A percentile compares a stretch with the other conserved stretches of the same genome.
Evolutionary conservation across 2,113 vertebrate genomes (phyloP).

Genomic region (Pseudopodoces humilis): DNA sequence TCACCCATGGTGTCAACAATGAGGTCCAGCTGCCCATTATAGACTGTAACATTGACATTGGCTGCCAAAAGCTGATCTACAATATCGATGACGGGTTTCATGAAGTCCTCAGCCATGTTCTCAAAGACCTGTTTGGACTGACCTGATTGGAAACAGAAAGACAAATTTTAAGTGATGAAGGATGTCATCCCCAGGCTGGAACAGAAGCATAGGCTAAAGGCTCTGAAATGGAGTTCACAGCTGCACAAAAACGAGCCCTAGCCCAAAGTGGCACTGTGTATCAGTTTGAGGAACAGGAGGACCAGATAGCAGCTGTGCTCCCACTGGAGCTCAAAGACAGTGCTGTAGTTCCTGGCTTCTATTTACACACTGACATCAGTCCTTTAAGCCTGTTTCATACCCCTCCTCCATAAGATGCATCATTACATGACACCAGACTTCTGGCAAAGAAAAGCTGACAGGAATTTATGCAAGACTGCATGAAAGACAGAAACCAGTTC

Average conservation of each 20-base stretch:
- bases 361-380: not conserved
- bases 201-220: not conserved
- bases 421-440: not conserved
- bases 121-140: constrained; percentile 84
- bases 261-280: not conserved
- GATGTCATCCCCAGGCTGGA: not conserved
- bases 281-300: not conserved
- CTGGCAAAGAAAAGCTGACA: not conserved
- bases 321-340: not conserved
- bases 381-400: not conserved
- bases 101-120: constrained; percentile 91
- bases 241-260: not conserved
- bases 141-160: constrained; percentile 68
- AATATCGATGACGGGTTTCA: constrained; percentile 86
- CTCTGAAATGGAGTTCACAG: not conserved
- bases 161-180: not conserved
- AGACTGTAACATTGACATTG: constrained; percentile 87
- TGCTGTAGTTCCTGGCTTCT: not conserved
- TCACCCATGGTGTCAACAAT: constrained; percentile 97
- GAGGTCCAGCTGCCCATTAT: constrained; percentile 95
- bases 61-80: constrained; percentile 85
- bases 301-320: not conserved
- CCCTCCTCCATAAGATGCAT: not conserved
- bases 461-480: not conserved
- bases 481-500: not conserved